Evolutionary conservation across 2,113 vertebrate species (phyloP).

Genomic region (Myotis lucifugus): DNA sequence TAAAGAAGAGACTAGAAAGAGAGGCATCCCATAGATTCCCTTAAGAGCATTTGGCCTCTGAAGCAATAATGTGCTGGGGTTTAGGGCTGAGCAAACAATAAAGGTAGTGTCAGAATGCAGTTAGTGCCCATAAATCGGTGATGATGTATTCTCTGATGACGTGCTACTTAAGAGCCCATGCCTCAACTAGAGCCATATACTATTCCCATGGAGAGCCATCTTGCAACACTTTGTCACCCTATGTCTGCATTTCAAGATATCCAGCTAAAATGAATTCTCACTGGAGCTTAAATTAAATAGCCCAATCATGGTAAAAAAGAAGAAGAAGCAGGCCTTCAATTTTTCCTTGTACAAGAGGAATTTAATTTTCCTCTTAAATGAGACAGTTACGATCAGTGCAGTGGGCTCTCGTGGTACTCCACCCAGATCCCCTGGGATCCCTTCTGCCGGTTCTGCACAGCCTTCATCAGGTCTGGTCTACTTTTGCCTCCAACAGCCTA

Average conservation of each 20-base stretch:
- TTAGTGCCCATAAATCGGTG: not conserved
- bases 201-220: not conserved
- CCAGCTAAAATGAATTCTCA: constrained; percentile 13
- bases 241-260: not conserved
- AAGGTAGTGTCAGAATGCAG: not conserved
- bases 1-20: not conserved
- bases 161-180: not conserved
- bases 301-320: not conserved
- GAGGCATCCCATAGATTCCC: not conserved
- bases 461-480: not conserved
- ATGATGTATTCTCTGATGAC: not conserved
- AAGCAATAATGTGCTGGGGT: not conserved
- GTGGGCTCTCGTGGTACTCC: not conserved
- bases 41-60: not conserved
- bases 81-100: not conserved
- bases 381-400: not conserved
- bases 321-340: not conserved
- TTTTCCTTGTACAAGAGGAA: not conserved
- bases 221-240: not conserved
- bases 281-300: constrained; percentile 30
- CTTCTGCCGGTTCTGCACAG: not conserved
- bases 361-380: not conserved
- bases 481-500: not conserved
- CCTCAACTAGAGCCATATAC: not conserved
- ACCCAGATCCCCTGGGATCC: not conserved